Base-by-base conservation (phyloP, 92 coral and sea anemone species). In the Phymanthus crucifer region DNA sequence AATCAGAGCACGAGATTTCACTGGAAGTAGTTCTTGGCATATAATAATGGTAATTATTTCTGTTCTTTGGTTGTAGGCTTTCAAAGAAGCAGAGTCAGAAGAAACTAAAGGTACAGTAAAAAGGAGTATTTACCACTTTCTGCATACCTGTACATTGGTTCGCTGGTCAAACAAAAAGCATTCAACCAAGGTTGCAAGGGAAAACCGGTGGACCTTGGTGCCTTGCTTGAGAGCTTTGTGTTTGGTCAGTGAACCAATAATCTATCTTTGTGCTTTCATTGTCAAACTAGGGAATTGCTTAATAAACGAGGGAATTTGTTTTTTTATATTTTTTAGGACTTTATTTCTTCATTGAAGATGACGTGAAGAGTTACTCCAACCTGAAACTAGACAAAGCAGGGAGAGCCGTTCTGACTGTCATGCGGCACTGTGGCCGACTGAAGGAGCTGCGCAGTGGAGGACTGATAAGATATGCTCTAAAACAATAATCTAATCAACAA, bases 21-120 rank as follows among this genome's bases (percentile, higher is more conserved):
- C n/a, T n/a, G n/a, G n/a, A n/a, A n/a, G n/a, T n/a, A n/a, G n/a
- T 21, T 14, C 16, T 14, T 54, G 27, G 7, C 11, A 3, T 21
- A 21, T 54, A 0, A 54, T 14, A 54, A 21, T 54, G 64, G 1
- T 54, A 45, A 0, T 17, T 45, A 45, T 18, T 35, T 11, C 19
- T 23, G 9, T 24, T 71, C 14, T 75, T 86, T 56, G 12, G 36
- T 66, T 69, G 19, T 36, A 94, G 98, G 98, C 92, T 46, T 94
- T 94, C 78, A 94, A 94, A 78, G 98, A 94, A 58, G 97, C 96
- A 66, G 98, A 94, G 76, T 80, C 89, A 7, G 86, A 87, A 48
- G 97, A 92, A 45, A 94, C 97, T 27, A 89, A 92, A 87, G 98
- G 98, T 83, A 64, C 34, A 78, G 29, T 31, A 48, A 48, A 48